Evolutionary conservation across 2,113 vertebrate genomes (phyloP).

Genomic region (Prunella fulvescens): DNA sequence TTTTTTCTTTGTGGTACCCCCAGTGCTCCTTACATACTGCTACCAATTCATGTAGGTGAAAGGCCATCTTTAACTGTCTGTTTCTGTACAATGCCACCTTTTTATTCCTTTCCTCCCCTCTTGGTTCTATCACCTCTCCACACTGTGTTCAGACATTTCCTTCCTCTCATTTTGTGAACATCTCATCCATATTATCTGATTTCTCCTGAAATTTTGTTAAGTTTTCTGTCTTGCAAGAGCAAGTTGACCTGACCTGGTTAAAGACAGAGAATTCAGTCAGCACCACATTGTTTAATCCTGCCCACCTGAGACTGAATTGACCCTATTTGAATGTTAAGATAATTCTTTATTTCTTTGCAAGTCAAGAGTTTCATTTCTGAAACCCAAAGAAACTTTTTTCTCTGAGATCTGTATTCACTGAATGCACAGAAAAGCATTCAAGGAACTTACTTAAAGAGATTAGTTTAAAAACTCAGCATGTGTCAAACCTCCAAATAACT

Average conservation of each 20-base stretch:
- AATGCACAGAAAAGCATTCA: not conserved
- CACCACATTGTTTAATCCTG: not conserved
- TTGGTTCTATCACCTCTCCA: not conserved
- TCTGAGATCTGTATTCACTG: not conserved
- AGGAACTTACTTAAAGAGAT: conserved; percentile 40
- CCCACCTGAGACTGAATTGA: not conserved
- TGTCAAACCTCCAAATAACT: conserved; percentile 50
- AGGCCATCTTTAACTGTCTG: not conserved
- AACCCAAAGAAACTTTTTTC: not conserved
- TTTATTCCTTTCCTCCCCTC: not conserved
- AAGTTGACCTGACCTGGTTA: not conserved
- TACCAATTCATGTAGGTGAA: not conserved
- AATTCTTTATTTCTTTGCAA: not conserved
- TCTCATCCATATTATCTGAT: not conserved
- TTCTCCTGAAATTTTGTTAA: not conserved
- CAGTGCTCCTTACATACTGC: not conserved
- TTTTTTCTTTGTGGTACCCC: not conserved
- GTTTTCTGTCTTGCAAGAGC: not conserved
- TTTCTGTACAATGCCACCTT: not conserved
- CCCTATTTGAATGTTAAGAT: not conserved
- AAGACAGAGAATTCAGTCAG: not conserved
- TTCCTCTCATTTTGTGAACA: not conserved
- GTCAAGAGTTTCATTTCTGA: not conserved
- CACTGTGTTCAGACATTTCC: not conserved
- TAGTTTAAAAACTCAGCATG: conserved; percentile 45